Base-by-base conservation (phyloP, 2,113 vertebrate species). In the Anoura caudifer region DNA sequence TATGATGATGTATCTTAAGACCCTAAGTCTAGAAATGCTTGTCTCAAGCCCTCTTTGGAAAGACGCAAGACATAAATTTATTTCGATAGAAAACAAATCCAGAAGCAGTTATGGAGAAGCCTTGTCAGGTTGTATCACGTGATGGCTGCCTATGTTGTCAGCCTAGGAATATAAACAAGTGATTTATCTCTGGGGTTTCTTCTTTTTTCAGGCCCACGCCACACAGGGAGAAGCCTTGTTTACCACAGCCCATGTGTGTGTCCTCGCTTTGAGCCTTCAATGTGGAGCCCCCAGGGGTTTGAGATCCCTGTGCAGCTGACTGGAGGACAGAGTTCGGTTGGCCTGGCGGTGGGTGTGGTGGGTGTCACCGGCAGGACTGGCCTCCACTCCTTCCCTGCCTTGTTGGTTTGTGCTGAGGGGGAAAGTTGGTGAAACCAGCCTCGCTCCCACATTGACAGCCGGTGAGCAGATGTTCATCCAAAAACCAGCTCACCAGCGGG, bases 261-360 rank as follows among this genome's bases (percentile, higher is more conserved):
- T 43, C 63, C 52, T 36, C 33, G 56, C 26, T 85, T 45, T 2
- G 1, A 96, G 84, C 47, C 16, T 61, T 26, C 17, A 36, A 17
- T 9, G 8, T 4, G n/a, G n/a, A 45, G 50, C 59, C 94, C 33
- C 19, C 54, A 3, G 84, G 82, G 56, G 47, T 50, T 90, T 67
- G 41, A 41, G 3, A 36, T 79, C 92, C 92, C 43, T 56, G 50
- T 2, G 28, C 95, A 90, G 96, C 80, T 67, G 45, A 47, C 45
- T 70, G 50, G 38, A 41, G 87, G 45, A 38, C 45, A 86, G 87
- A 96, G 83, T 91, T 96, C 83, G 24, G 45, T 82, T 95, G 97
- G 97, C 95, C 91, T 87, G 88, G 86, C 89, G 36, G 87, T 67
- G n/a, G 82, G 2, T 0, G 7, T 28, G 92, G 88, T 65, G 93